These are phyloP conservation scores for Halcyon malimbica DNA, from an alignment of 2,113 vertebrate genomes.

Conservation along the genomic window DNA sequence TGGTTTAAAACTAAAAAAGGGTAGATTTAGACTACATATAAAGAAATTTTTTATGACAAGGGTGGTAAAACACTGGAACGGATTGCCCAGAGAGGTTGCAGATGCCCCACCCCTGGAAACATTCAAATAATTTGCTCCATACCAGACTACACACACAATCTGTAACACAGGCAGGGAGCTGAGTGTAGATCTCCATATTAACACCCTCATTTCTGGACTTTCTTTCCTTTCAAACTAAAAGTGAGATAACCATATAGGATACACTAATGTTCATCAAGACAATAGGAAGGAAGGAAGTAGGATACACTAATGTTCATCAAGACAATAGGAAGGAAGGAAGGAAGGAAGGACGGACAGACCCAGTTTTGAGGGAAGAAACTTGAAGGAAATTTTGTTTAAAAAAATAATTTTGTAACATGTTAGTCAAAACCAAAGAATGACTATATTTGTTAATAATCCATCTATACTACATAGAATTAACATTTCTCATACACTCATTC, in stretches of 20 bases:
- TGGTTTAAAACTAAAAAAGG: too few species aligned
- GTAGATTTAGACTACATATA: background rate
- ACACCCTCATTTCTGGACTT: background rate
- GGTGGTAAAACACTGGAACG: background rate
- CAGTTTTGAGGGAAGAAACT: too few species aligned
- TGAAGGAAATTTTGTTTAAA: too few species aligned
- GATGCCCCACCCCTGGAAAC: background rate
- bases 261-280: background rate
- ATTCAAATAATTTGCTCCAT: background rate
- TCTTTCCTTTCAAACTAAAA: background rate
- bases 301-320: too few species aligned
- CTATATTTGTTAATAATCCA: too few species aligned
- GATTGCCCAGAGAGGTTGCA: background rate
- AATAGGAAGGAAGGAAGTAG: too few species aligned
- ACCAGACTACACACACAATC: background rate
- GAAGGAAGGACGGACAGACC: too few species aligned
- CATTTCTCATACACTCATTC: too few species aligned
- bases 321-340: too few species aligned
- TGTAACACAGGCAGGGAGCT: background rate
- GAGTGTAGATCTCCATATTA: background rate
- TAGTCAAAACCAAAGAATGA: too few species aligned
- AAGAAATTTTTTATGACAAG: background rate
- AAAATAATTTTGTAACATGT: too few species aligned
- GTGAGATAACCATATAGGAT: background rate
- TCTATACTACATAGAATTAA: too few species aligned